Evolutionary conservation across 2,888 invertebrate genomes (phyloP).

Genomic region (Abrostola tripartita): DNA sequence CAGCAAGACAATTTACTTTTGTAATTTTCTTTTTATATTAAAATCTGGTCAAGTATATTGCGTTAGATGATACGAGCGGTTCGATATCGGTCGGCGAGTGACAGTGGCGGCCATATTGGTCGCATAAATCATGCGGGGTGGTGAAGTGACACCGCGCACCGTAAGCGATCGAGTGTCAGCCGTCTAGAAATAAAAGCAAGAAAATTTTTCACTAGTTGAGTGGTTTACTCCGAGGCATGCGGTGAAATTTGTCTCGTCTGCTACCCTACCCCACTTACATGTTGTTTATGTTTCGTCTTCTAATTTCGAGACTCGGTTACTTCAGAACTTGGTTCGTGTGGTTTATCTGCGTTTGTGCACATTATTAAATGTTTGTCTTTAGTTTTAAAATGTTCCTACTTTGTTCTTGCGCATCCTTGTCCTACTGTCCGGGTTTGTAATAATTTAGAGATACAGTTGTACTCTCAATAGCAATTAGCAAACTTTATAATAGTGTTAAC

Average conservation of each 20-base stretch:
- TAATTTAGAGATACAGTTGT: conserved; percentile 20
- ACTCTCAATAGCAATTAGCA: neutral
- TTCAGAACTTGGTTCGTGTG: conserved; percentile 44
- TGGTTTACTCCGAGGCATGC: conserved; percentile 83
- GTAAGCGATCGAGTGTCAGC: conserved; percentile 87
- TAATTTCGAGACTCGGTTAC: conserved; percentile 57
- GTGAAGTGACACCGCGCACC: conserved; percentile 82
- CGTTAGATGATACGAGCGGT: conserved; percentile 76
- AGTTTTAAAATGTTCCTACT: conserved; percentile 33
- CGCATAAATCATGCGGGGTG: conserved; percentile 86
- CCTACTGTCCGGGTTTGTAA: conserved; percentile 12
- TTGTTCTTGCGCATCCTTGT: conserved; percentile 13
- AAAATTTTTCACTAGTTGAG: conserved; percentile 83
- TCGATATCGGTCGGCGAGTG: conserved; percentile 81
- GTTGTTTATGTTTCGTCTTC: conserved; percentile 59
- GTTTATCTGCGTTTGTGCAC: conserved; percentile 51
- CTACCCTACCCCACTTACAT: conserved; percentile 54
- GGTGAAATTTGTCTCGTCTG: conserved; percentile 80
- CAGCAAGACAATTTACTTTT: conserved; percentile 58
- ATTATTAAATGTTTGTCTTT: conserved; percentile 52
- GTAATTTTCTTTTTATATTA: conserved; percentile 55
- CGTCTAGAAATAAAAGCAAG: conserved; percentile 85
- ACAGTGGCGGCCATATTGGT: conserved; percentile 86
- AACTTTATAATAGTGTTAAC: neutral
- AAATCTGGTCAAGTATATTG: conserved; percentile 66